Percentiles rank a stretch among this genome's conserved stretches.
Evolutionary conservation across 92 coral and sea anemone genomes (phyloP).

Genomic region (Scolanthus callimorphus): DNA sequence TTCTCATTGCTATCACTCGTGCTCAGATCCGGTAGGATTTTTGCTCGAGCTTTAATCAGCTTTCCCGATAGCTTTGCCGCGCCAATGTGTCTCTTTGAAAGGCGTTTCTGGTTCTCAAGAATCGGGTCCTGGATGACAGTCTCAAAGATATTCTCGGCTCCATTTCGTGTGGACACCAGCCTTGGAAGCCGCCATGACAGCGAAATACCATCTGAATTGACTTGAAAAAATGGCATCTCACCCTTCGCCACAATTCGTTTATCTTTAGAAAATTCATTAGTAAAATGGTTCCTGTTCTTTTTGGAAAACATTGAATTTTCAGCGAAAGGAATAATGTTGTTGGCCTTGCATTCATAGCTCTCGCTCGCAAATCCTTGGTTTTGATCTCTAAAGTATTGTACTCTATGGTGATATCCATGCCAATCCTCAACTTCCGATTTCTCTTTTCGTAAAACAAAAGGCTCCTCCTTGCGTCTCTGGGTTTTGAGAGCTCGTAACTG

Average conservation of each 20-base stretch:
- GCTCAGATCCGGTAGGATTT: not conserved
- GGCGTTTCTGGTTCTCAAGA: not conserved
- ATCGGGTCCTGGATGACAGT: not conserved
- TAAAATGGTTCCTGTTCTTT: too few species aligned
- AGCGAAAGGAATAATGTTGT: not conserved
- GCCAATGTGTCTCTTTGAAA: slow-evolving; percentile 1
- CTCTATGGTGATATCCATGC: slow-evolving; percentile 14
- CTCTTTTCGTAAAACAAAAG: not conserved
- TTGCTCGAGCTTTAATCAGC: slow-evolving; percentile 1
- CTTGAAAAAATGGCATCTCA: slow-evolving; percentile 30
- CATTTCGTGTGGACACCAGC: not conserved
- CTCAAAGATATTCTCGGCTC: not conserved
- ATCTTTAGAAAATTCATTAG: slow-evolving; percentile 5
- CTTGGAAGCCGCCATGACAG: slow-evolving; percentile 17
- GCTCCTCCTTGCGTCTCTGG: slow-evolving; percentile 5
- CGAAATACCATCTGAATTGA: slow-evolving; percentile 11
- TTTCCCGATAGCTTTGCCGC: slow-evolving; percentile 5
- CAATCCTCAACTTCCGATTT: slow-evolving; percentile 12
- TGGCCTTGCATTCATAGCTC: too few species aligned
- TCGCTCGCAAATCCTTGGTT: not conserved
- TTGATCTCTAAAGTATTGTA: not conserved
- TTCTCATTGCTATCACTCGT: slow-evolving; percentile 6
- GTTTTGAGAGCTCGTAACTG: slow-evolving; percentile 20
- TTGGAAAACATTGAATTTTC: not conserved
- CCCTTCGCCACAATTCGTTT: slow-evolving; percentile 16